Conservation (phyloP, 2,113 vertebrate species). For the Gyps fulvus region DNA sequence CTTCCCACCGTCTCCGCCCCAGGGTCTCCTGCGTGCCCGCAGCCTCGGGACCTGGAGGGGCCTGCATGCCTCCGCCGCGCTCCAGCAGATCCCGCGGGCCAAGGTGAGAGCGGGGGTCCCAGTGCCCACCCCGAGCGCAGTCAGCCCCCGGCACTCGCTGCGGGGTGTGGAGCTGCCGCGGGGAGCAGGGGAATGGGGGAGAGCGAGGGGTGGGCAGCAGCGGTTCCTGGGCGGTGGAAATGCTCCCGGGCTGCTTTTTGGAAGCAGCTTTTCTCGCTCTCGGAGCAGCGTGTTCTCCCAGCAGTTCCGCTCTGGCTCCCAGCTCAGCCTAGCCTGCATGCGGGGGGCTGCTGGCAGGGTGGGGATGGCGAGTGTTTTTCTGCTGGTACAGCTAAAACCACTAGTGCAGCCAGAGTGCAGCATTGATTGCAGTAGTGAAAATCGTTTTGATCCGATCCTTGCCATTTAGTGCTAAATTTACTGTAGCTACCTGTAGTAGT, state of each 20-base stretch:
- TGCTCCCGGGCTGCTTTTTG: background rate
- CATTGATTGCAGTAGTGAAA: background rate
- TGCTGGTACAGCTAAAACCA: background rate
- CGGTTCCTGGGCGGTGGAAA: accelerated
- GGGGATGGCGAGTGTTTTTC: accelerated
- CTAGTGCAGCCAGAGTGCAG: background rate
- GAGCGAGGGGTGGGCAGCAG: background rate
- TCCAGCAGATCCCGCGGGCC: background rate
- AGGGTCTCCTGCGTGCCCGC: background rate
- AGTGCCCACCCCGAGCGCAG: accelerated
- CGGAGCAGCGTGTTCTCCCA: accelerated
- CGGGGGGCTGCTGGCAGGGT: background rate
- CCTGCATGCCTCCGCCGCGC: background rate
- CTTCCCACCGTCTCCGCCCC: background rate
- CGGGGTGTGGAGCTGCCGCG: accelerated
- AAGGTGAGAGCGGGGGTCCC: background rate
- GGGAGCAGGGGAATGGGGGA: background rate
- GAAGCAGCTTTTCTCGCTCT: background rate
- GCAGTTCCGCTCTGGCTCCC: too few relatives aligned
- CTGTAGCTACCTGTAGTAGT: too few relatives aligned
- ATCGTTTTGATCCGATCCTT: background rate
- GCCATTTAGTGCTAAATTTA: background rate
- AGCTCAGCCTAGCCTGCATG: accelerated
- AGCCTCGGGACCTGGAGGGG: background rate
- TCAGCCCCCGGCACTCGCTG: too few relatives aligned